Evolutionary conservation across 2,797 vertebrate species (phyloP).

Genomic region (Melanotaenia pygmaea): DNA sequence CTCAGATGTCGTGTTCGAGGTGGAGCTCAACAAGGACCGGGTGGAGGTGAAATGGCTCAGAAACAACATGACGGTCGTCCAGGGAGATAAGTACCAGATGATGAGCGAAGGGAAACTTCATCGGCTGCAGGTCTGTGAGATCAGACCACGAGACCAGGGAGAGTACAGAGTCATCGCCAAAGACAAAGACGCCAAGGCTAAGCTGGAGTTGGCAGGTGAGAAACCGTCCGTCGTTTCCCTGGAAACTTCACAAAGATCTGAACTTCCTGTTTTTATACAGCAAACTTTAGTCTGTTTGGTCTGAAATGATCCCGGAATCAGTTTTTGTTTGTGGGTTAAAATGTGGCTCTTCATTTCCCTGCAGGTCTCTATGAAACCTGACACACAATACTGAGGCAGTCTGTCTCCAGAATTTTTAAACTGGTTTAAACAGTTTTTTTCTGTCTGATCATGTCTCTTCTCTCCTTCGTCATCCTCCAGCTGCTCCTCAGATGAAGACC

Average conservation of each 20-base stretch:
- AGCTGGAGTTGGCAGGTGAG: slow-evolving; percentile 95
- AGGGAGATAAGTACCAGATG: slow-evolving; percentile 99
- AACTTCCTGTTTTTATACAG: neutral
- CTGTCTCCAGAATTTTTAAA: too few species aligned
- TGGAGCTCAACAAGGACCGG: slow-evolving; percentile 96
- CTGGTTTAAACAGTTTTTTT: neutral
- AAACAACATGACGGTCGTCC: slow-evolving; percentile 96
- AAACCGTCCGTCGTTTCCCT: neutral
- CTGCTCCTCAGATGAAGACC: slow-evolving; percentile 93
- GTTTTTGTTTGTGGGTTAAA: too few species aligned
- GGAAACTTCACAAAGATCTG: neutral
- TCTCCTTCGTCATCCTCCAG: slow-evolving; percentile 67
- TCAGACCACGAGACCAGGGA: slow-evolving; percentile 94
- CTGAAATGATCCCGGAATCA: neutral
- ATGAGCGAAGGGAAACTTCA: slow-evolving; percentile 97
- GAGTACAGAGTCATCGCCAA: slow-evolving; percentile 96
- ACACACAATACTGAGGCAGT: neutral
- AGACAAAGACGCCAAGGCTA: slow-evolving; percentile 96
- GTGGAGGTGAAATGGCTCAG: slow-evolving; percentile 97
- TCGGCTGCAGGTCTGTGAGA: slow-evolving; percentile 94
- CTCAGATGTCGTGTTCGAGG: slow-evolving; percentile 91
- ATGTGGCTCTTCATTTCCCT: neutral
- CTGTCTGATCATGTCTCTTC: neutral
- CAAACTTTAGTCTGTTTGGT: neutral
- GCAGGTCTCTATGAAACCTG: neutral